Evolutionary conservation across 35 echinoderm and acorn worm species (phyloP), one percentile per base, ranked within the genome.

Genomic region (Holothuria glaberrima): DNA sequence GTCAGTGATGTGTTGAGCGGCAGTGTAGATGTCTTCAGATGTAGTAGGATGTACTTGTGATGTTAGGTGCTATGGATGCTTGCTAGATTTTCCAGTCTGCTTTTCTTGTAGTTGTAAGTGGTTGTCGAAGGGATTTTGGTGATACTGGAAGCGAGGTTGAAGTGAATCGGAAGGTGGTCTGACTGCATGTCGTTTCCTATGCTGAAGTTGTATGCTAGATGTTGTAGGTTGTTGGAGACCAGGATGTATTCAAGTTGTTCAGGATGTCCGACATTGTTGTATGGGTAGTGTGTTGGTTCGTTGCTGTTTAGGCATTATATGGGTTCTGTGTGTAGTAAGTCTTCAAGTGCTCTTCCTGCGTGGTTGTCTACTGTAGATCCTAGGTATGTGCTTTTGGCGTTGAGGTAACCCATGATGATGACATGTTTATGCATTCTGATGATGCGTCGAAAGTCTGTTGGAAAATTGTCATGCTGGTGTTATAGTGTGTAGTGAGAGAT

Each of bases 341-440:
- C 13, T 64, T 64, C 60, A 4, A 64, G 26, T 64, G 2, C 60
- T 12, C 2, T 64, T 13, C 60, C 60, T 64, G 60, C 60, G 13
- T 64, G 19, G 60, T 64, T 64, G 60, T 64, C 60, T 20, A 12
- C 13, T 22, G 60, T 64, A 13, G 60, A 64, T 3, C 60, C 60
- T 20, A 64, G 13, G 26, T 3, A 64, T 5, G 64, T 68, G 30
- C 17, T 68, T 68, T 68, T 68, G 22, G n/a, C 64, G 22, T 68
- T 68, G 64, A 68, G n/a, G 64, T 68, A 4, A 0, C 64, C 16
- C 64, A 68, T 68, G 64, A 68, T 68, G 64, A 68, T 68, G n/a
- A 68, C 5, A 68, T 68, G 64, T 68, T 68, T 68, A 24, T 68
- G 64, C 22, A 19, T 68, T 24, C 64, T 10, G 64, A 68, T 68